Base-by-base conservation (phyloP, 2,888 invertebrate species). In the Plagiodera versicolora region DNA sequence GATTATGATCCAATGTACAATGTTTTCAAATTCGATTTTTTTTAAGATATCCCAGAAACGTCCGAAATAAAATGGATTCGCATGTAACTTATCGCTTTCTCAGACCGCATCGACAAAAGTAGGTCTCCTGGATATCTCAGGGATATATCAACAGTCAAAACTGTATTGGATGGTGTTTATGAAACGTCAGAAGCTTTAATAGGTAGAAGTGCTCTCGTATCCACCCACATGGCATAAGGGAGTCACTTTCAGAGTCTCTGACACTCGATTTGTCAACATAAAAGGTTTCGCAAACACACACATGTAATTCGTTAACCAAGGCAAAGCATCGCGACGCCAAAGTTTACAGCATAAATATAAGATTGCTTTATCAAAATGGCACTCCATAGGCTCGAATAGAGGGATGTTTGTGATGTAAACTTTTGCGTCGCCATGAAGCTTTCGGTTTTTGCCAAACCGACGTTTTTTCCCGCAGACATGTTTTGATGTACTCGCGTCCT, bases 321-420 rank as follows among this genome's bases (percentile, higher is more conserved):
- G 75, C 74, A 79, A 78, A 78, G 79, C 79, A 77, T 75, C 78
- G 79, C 77, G 80, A 79, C 79, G 79, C 78, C n/a, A n/a, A n/a
- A n/a, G n/a, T n/a, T n/a, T n/a, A n/a, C n/a, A n/a, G n/a, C n/a
- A n/a, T n/a, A n/a, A n/a, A n/a, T n/a, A n/a, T n/a, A n/a, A n/a
- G n/a, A n/a, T n/a, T n/a, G n/a, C n/a, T n/a, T n/a, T n/a, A n/a
- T n/a, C n/a, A n/a, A n/a, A n/a, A n/a, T n/a, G n/a, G n/a, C n/a
- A n/a, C n/a, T n/a, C n/a, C n/a, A n/a, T n/a, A n/a, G n/a, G n/a
- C n/a, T n/a, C n/a, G n/a, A n/a, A n/a, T n/a, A n/a, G n/a, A n/a
- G n/a, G n/a, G n/a, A n/a, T n/a, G n/a, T n/a, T n/a, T n/a, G n/a
- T n/a, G n/a, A n/a, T n/a, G n/a, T n/a, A n/a, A n/a, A n/a, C n/a